A percentile compares a stretch with the other conserved stretches of the same genome.
phyloP scores from a whole-genome alignment of 2,797 vertebrate species.

The Coendou prehensilis region DNA sequence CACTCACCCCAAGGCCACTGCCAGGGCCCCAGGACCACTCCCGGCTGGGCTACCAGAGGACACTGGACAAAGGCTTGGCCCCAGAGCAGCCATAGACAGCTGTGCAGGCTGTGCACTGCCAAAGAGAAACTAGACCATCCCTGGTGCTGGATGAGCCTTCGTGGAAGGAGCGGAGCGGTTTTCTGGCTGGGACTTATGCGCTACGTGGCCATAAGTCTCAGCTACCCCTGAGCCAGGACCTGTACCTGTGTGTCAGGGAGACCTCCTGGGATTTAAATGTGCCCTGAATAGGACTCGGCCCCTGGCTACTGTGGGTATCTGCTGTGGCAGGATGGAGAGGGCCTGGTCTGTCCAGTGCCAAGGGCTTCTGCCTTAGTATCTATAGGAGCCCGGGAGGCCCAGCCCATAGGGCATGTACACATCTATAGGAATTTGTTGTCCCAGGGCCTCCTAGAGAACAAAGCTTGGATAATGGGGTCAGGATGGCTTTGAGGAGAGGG shows the following conservation, averaged over 20 bases:
- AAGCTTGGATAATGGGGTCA: neutral
- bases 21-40: neutral
- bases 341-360: neutral
- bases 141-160: neutral
- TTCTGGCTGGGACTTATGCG: neutral
- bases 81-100: neutral
- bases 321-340: neutral
- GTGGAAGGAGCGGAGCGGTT: neutral
- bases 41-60: conserved; percentile 13
- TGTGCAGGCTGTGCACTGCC: neutral
- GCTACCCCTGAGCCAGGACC: neutral
- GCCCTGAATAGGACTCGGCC: neutral
- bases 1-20: neutral
- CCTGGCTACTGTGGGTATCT: neutral
- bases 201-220: rapidly evolving
- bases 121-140: neutral
- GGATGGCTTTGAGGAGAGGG: neutral
- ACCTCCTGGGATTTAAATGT: neutral
- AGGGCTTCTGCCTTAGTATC: neutral
- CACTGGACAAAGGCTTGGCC: neutral
- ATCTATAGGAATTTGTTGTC: neutral
- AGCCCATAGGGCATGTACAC: neutral
- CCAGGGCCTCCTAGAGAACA: neutral
- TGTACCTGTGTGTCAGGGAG: neutral
- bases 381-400: neutral